phyloP scores from a whole-genome alignment of 1,140 invertebrate genomes.

The Kradibia gibbosae region DNA sequence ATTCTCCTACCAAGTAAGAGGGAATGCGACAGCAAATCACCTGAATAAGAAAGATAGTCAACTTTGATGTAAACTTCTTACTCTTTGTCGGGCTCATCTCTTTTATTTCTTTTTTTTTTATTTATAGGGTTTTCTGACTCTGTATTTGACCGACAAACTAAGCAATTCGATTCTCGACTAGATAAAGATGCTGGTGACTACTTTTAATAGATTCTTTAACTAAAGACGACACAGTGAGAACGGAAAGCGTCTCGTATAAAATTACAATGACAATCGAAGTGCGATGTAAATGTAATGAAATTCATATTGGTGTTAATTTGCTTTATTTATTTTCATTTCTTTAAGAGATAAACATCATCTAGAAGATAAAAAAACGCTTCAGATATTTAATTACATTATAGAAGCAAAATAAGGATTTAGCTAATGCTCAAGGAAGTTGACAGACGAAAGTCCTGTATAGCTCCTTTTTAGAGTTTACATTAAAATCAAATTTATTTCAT shows the following conservation, averaged over 20 bases:
- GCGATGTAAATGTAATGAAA: slow-evolving; percentile 47
- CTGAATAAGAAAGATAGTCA: slow-evolving; percentile 21
- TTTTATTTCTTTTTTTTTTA: neutral
- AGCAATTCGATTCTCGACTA: slow-evolving; percentile 7
- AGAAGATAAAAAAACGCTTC: slow-evolving; percentile 11
- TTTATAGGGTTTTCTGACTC: neutral
- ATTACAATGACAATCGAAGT: slow-evolving; percentile 17
- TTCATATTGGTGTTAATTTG: slow-evolving; percentile 22
- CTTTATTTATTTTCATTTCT: slow-evolving; percentile 7
- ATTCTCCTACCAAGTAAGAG: neutral
- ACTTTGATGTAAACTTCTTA: slow-evolving; percentile 32
- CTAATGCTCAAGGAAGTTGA: neutral
- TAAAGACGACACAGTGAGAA: neutral
- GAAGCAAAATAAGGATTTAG: slow-evolving; percentile 2
- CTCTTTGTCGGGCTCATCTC: slow-evolving; percentile 11
- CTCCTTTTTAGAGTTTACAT: too few relatives aligned
- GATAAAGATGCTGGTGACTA: neutral
- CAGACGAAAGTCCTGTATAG: too few relatives aligned
- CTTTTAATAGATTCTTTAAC: slow-evolving; percentile 41
- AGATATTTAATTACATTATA: slow-evolving; percentile 45
- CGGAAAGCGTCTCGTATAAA: slow-evolving; percentile 10
- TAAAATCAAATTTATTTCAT: too few relatives aligned
- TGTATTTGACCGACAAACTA: slow-evolving; percentile 5
- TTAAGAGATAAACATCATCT: slow-evolving; percentile 6
- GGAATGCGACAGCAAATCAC: neutral